phyloP scores from a whole-genome alignment of 2,888 invertebrate species.

The Stratiomys singularior region DNA sequence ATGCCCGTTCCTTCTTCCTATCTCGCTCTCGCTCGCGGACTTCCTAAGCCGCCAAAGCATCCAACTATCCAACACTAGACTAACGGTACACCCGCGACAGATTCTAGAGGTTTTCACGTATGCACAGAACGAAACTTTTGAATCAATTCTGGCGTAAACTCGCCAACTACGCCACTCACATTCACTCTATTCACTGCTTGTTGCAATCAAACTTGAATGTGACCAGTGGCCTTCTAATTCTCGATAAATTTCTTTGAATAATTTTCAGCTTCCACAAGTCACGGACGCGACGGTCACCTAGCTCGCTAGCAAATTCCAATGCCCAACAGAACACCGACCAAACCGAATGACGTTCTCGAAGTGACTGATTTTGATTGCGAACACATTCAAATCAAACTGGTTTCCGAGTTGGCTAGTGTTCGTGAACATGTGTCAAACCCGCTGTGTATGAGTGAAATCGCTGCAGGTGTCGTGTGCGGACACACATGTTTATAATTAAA shows the following conservation, averaged over 20 bases:
- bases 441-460: slow-evolving; percentile 1
- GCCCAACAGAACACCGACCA: not conserved
- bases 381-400: slow-evolving; percentile 18
- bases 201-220: not conserved
- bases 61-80: not conserved
- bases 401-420: not conserved
- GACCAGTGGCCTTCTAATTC: not conserved
- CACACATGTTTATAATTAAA: slow-evolving; percentile 21
- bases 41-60: not conserved
- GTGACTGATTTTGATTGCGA: slow-evolving; percentile 30
- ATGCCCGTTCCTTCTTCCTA: not conserved
- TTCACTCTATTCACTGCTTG: not conserved
- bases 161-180: not conserved
- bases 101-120: not conserved
- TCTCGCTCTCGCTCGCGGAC: not conserved
- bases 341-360: not conserved
- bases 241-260: not conserved
- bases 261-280: slow-evolving; percentile 5
- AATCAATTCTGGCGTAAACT: not conserved
- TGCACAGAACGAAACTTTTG: not conserved
- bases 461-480: slow-evolving; percentile 32
- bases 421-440: not conserved
- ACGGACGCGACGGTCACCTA: slow-evolving; percentile 12
- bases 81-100: slow-evolving; percentile 9
- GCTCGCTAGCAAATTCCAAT: not conserved